A percentile compares a stretch with the other conserved stretches of the same genome.
These are phyloP conservation scores for Agelaius phoeniceus DNA, from an alignment of 2,113 vertebrate genomes.

Conservation along the genomic window DNA sequence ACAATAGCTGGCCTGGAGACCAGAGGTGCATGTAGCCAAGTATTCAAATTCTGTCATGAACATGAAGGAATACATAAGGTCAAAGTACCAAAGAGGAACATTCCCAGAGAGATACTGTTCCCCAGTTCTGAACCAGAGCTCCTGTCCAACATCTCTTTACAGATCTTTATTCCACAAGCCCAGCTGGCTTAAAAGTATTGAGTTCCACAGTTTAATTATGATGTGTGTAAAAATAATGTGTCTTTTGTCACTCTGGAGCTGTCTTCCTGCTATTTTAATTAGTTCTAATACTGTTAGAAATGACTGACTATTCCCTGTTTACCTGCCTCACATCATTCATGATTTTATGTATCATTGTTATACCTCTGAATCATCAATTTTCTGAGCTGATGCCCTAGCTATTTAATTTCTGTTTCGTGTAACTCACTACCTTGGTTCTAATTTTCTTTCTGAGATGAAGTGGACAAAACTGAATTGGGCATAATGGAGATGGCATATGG, in stretches of 20 bases:
- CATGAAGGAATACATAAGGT: background rate
- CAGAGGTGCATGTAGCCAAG: background rate
- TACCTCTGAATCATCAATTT: background rate
- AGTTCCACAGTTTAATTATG: background rate
- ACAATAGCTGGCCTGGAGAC: background rate
- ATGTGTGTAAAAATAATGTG: conserved; percentile 1
- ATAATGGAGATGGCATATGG: background rate
- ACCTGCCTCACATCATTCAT: background rate
- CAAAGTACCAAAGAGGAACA: background rate
- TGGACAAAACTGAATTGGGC: background rate
- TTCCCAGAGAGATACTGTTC: background rate
- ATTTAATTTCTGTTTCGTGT: background rate
- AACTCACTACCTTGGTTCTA: background rate
- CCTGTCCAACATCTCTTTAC: background rate
- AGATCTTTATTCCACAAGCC: background rate
- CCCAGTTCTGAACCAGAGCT: background rate
- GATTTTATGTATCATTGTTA: background rate
- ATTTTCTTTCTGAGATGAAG: background rate
- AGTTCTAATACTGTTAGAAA: background rate
- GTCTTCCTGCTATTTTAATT: conserved; percentile 10
- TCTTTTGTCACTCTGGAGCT: background rate
- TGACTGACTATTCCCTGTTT: background rate
- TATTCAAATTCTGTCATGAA: background rate
- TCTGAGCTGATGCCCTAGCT: background rate
- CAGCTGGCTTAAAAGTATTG: background rate